These are phyloP conservation scores for Esox niger DNA, from an alignment of 2,113 vertebrate genomes.

Conservation along the genomic window DNA sequence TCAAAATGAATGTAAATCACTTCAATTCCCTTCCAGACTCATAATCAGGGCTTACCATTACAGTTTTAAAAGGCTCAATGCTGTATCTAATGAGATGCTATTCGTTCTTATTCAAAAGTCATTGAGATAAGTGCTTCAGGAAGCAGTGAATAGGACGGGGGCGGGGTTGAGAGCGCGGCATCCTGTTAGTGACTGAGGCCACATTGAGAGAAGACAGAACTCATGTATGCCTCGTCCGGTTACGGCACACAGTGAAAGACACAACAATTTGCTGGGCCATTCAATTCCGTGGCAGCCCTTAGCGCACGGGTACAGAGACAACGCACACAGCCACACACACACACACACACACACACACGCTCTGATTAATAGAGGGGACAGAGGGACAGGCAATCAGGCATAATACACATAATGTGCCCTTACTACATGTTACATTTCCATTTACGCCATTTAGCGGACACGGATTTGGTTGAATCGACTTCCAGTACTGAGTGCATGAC, in stretches of 20 bases:
- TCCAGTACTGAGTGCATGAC: no score
- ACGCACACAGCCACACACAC: slow-evolving; percentile 9
- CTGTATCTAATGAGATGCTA: slow-evolving; percentile 38
- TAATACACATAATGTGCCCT: no score
- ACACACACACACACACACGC: slow-evolving; percentile 8
- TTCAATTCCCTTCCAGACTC: neutral
- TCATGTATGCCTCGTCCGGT: slow-evolving; percentile 45
- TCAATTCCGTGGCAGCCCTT: slow-evolving; percentile 56
- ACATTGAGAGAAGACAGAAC: slow-evolving; percentile 32
- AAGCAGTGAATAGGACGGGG: slow-evolving; percentile 28
- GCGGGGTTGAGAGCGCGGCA: slow-evolving; percentile 39
- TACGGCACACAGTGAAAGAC: slow-evolving; percentile 31
- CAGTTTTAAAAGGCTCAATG: slow-evolving; percentile 2
- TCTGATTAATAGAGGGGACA: no score
- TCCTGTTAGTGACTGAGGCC: slow-evolving; percentile 49
- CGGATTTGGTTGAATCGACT: no score
- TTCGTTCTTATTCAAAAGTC: slow-evolving; percentile 38
- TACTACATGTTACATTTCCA: no score
- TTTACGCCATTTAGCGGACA: no score
- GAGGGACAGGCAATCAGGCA: slow-evolving; percentile 1
- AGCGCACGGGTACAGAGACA: slow-evolving; percentile 27
- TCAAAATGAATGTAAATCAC: no score
- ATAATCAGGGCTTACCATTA: neutral
- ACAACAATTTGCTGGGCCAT: slow-evolving; percentile 50
- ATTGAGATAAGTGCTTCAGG: slow-evolving; percentile 55